Base-by-base conservation (phyloP, 2,797 vertebrate genomes). In the Labroides dimidiatus region DNA sequence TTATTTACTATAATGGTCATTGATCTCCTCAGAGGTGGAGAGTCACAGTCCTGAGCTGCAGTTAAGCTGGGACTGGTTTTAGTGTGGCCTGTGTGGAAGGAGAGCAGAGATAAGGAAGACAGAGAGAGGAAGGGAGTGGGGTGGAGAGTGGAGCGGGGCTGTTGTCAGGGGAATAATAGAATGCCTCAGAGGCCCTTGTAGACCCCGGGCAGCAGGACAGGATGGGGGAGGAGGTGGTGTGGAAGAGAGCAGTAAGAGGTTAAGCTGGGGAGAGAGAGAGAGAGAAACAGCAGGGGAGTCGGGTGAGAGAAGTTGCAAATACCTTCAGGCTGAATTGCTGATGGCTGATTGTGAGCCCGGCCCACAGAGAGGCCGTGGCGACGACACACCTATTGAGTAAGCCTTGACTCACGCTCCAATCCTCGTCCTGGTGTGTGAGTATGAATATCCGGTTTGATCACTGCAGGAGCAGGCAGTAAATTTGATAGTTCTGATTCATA, bases 321-420 rank as follows among this genome's bases (percentile, higher is more conserved):
- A 77, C 78, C 86, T 87, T 71, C 23, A 51, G 80, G 84, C 59
- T 58, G 67, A 86, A 78, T 69, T 64, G 75, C 71, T 81, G 78
- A 84, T 78, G 77, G 75, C 71, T 81, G 78, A 84, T 78, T 78
- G 75, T 58, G 52, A 74, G 62, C 24, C 63, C 37, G 54, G 65
- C 71, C 67, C 16, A 47, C 52, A 45, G 64, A 81, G 55, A 57
- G 64, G 69, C 57, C 30, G 66, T 60, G 70, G 69, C 64, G 73
- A 73, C 78, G 78, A 82, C 84, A 87, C 82, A 86, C 86, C 82
- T 88, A 85, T 77, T 83, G 78, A 85, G 78, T 77, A 69, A 78
- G 71, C 74, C 63, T 74, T 80, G 78, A 89, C 81, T 88, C 81
- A 60, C 74, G 54, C 61, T 71, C 42, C 58, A 78, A 37, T 86